Evolutionary conservation across 1,140 invertebrate genomes (phyloP).

Genomic region (Listronotus oregonensis): DNA sequence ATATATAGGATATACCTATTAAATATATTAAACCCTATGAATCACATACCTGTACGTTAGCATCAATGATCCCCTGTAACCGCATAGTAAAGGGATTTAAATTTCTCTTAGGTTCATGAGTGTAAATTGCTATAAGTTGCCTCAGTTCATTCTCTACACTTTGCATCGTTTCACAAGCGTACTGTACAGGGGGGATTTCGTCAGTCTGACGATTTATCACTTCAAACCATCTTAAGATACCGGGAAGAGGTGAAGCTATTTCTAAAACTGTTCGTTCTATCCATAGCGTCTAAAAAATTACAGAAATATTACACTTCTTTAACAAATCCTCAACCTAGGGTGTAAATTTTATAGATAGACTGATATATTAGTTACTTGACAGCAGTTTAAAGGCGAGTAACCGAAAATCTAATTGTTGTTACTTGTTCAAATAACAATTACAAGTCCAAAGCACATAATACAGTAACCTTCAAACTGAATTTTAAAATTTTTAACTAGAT

Average conservation of each 20-base stretch:
- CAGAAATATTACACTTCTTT: too few relatives aligned
- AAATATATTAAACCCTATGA: too few relatives aligned
- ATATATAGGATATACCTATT: too few relatives aligned
- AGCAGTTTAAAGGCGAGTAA: too few relatives aligned
- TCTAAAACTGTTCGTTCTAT: constrained; percentile 90
- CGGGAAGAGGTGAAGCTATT: constrained; percentile 83
- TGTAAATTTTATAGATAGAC: too few relatives aligned
- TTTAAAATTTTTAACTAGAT: too few relatives aligned
- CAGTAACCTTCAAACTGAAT: too few relatives aligned
- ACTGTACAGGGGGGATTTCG: constrained; percentile 88
- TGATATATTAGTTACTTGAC: too few relatives aligned
- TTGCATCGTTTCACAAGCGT: constrained; percentile 92
- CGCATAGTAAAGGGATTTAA: constrained; percentile 93
- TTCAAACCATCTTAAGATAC: constrained; percentile 94
- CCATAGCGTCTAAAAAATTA: constrained; percentile 78
- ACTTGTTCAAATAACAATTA: too few relatives aligned
- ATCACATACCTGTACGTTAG: constrained; percentile 74
- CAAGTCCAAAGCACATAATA: too few relatives aligned
- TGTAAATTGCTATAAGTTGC: constrained; percentile 77
- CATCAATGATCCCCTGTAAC: constrained; percentile 90
- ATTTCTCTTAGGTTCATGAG: constrained; percentile 76
- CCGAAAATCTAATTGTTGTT: too few relatives aligned
- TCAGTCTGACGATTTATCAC: constrained; percentile 79
- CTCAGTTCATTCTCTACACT: constrained; percentile 83
- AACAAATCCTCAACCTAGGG: too few relatives aligned